A percentile compares a stretch with the other conserved stretches of the same genome.
Evolutionary conservation across 2,797 vertebrate species (phyloP).

Genomic region (Orientallactaga sibirica): DNA sequence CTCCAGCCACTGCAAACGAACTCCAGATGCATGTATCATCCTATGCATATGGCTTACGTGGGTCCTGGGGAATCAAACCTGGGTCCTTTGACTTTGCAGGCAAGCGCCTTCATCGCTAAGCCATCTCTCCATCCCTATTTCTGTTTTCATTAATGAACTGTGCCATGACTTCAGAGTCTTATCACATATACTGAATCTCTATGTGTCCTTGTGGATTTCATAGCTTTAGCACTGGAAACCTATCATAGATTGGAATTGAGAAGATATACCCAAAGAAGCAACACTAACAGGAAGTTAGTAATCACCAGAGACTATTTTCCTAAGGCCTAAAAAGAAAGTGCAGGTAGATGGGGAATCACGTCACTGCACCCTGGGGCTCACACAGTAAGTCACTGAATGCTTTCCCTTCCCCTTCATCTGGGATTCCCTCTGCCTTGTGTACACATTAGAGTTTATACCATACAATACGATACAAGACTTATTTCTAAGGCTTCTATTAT

Average conservation of each 20-base stretch:
- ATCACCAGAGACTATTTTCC: neutral
- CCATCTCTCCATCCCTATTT: neutral
- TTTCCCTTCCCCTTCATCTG: neutral
- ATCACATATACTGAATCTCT: neutral
- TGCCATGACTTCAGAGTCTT: neutral
- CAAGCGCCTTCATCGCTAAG: too few species aligned
- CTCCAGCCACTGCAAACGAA: too few species aligned
- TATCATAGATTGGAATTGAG: neutral
- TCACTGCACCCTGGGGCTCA: neutral
- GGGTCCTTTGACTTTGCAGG: too few species aligned
- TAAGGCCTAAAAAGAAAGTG: neutral
- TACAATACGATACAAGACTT: neutral
- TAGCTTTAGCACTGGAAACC: conserved; percentile 40
- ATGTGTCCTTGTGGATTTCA: neutral
- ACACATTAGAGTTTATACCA: neutral
- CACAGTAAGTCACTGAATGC: neutral
- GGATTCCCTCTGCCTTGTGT: neutral
- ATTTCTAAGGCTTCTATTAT: neutral
- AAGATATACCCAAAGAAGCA: neutral
- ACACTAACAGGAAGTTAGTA: neutral
- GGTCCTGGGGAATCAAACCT: too few species aligned
- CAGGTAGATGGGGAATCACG: neutral
- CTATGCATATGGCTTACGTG: too few species aligned
- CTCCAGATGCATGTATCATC: too few species aligned
- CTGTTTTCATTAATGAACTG: neutral